Evolutionary conservation across 2,113 vertebrate genomes (phyloP).

Genomic region (Cinclus mexicanus): DNA sequence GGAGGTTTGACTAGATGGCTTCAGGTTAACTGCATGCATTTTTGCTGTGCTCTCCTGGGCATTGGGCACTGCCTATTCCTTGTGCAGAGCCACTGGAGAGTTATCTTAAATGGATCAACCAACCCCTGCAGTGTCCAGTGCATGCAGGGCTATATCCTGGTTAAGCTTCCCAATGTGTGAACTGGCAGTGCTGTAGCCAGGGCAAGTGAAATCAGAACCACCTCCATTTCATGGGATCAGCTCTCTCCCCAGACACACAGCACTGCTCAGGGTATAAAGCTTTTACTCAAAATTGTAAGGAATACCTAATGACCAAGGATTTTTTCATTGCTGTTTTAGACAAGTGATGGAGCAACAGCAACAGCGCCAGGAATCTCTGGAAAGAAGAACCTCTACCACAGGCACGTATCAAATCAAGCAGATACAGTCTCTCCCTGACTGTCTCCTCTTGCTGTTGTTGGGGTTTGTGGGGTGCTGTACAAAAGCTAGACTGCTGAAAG

Average conservation of each 20-base stretch:
- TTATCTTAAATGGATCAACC: neutral
- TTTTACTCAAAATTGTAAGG: neutral
- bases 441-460: neutral
- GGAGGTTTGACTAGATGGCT: neutral
- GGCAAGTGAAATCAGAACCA: neutral
- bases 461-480: neutral
- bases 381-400: slow-evolving; percentile 92
- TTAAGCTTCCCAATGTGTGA: fast-evolving
- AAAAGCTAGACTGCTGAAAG: neutral
- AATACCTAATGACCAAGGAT: neutral
- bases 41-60: neutral
- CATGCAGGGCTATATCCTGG: neutral
- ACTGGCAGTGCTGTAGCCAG: neutral
- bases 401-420: slow-evolving; percentile 72
- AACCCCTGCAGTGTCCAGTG: neutral
- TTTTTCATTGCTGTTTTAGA: slow-evolving; percentile 72
- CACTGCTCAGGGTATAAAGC: neutral
- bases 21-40: neutral
- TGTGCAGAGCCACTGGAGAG: neutral
- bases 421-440: neutral
- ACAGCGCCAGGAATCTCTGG: slow-evolving; percentile 90
- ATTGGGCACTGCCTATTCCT: neutral
- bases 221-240: neutral
- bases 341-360: slow-evolving; percentile 93
- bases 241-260: neutral